phyloP scores from a whole-genome alignment of 2,113 vertebrate species.

The Parus major region DNA sequence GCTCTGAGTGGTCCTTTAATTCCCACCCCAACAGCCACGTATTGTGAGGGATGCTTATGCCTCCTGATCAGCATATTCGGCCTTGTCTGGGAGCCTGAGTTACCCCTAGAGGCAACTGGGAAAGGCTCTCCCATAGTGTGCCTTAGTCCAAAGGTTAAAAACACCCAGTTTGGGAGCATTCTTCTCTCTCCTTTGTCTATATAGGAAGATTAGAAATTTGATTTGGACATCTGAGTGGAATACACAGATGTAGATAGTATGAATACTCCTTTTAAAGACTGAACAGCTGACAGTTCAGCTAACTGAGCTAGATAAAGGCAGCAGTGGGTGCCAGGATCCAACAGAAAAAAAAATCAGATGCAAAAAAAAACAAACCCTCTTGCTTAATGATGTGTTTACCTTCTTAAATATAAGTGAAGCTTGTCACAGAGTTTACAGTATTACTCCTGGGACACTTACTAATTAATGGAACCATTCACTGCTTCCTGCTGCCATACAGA shows the following conservation, averaged over 20 bases:
- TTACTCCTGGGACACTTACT: background rate
- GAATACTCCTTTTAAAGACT: background rate
- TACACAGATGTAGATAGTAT: background rate
- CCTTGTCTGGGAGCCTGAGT: background rate
- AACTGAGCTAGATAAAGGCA: background rate
- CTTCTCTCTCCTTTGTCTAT: background rate
- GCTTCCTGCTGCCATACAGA: background rate
- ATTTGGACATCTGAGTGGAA: background rate
- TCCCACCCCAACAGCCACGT: background rate
- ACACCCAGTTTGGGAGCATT: background rate
- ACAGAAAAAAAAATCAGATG: background rate
- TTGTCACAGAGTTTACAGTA: background rate
- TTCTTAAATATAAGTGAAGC: background rate
- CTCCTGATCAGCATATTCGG: background rate
- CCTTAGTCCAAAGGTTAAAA: background rate
- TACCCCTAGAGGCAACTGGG: background rate
- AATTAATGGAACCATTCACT: background rate
- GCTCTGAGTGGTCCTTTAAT: background rate
- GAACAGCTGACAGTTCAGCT: background rate
- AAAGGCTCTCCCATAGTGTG: background rate
- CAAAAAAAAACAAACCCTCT: background rate
- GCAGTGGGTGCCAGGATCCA: background rate
- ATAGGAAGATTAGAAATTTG: background rate
- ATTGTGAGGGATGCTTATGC: accelerated
- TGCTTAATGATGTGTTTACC: background rate